Evolutionary conservation across 37 sponge, comb jelly and placozoan species (phyloP).

Genomic region (Petrosia ficiformis): DNA sequence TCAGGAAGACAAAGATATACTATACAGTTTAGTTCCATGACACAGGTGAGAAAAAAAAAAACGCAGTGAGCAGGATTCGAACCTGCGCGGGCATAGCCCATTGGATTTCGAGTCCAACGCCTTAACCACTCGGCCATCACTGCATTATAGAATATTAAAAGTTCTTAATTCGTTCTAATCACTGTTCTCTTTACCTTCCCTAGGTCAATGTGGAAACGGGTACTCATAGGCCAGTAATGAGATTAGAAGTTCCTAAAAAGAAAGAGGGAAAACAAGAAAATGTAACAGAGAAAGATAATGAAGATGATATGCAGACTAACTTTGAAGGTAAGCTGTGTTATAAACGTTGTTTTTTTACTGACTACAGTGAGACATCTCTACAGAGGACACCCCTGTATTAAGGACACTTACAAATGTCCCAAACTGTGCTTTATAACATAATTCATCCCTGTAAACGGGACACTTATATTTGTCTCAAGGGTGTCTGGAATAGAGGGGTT

Average conservation of each 20-base stretch:
- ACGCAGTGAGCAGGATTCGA: conserved; percentile 99
- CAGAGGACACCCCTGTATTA: too few species aligned
- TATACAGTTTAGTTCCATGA: not conserved
- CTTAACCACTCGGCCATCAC: conserved; percentile 99
- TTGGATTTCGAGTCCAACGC: conserved; percentile 99
- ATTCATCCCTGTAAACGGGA: too few species aligned
- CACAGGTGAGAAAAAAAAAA: conserved; percentile 46
- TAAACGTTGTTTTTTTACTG: too few species aligned
- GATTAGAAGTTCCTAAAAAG: conserved; percentile 48
- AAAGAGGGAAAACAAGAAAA: not conserved
- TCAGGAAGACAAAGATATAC: conserved; percentile 8
- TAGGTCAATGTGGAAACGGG: conserved; percentile 68
- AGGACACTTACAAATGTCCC: too few species aligned
- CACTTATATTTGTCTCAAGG: too few species aligned
- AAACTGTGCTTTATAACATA: too few species aligned
- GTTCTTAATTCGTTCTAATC: not conserved
- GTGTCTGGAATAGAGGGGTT: too few species aligned
- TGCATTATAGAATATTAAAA: conserved; percentile 41
- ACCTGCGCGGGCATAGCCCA: conserved; percentile 99
- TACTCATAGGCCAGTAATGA: conserved; percentile 60
- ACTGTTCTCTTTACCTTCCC: not conserved
- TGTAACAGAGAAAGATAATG: not conserved
- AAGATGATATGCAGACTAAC: not conserved
- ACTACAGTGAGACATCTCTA: too few species aligned
- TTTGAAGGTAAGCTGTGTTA: too few species aligned